These are phyloP conservation scores for Anniella stebbinsi DNA, from an alignment of 2,797 vertebrate species.

Conservation along the genomic window DNA sequence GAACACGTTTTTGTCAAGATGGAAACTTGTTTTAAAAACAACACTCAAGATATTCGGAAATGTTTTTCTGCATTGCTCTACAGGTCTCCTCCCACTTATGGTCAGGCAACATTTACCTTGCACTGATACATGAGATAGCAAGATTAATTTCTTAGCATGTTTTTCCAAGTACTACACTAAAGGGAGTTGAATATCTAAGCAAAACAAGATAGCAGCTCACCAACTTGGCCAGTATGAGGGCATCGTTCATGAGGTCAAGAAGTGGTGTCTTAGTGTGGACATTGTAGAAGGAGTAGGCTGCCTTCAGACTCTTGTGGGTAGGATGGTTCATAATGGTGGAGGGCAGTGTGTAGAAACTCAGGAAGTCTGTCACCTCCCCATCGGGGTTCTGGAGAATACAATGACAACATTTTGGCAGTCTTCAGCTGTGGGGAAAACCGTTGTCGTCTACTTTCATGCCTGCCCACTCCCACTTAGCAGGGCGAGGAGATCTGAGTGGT, in stretches of 20 bases:
- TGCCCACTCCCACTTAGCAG: background rate
- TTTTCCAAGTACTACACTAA: background rate
- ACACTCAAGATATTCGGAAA: background rate
- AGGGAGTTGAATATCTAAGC: background rate
- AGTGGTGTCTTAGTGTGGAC: constrained; percentile 94
- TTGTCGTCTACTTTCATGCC: background rate
- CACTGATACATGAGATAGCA: background rate
- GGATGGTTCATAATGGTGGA: constrained; percentile 99
- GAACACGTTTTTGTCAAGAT: background rate
- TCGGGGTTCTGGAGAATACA: constrained; percentile 79
- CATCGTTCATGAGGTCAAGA: constrained; percentile 97
- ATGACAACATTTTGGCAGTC: background rate
- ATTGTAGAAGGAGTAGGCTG: constrained; percentile 98
- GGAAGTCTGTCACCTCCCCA: constrained; percentile 92
- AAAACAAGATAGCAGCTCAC: constrained; percentile 72
- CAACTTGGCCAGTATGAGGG: constrained; percentile 95
- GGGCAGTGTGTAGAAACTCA: constrained; percentile 98
- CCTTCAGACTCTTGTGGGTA: constrained; percentile 96
- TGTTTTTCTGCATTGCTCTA: background rate
- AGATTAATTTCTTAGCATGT: background rate
- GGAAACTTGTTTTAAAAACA: background rate
- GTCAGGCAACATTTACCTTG: background rate
- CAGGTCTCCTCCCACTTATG: background rate
- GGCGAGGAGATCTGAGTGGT: background rate
- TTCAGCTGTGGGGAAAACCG: background rate